Percentiles rank a stretch among this genome's conserved stretches.
phyloP scores from a whole-genome alignment of 2,113 vertebrate species.

The Cynoglossus semilaevis region DNA sequence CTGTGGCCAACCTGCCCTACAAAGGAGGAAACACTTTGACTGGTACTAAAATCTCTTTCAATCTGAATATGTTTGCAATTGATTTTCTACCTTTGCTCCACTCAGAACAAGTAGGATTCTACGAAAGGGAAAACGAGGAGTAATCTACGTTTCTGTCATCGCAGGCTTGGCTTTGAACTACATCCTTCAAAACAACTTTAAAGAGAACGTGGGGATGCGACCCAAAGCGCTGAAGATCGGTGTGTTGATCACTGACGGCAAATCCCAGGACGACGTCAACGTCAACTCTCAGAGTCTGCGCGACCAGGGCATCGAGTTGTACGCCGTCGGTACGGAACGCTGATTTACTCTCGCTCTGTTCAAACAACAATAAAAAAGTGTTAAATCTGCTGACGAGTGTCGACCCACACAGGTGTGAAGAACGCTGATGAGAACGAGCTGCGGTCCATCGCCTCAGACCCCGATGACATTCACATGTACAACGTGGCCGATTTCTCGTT shows the following conservation, averaged over 20 bases:
- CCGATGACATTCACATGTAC: conserved; percentile 90
- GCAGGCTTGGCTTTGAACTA: conserved; percentile 93
- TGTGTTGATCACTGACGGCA: conserved; percentile 95
- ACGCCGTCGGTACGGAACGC: conserved; percentile 85
- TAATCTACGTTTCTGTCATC: not conserved
- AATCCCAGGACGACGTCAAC: conserved; percentile 93
- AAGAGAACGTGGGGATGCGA: conserved; percentile 85
- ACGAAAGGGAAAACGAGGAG: not conserved
- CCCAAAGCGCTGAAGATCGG: conserved; percentile 89
- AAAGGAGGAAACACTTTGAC: conserved; percentile 98
- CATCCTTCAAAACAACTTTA: conserved; percentile 92
- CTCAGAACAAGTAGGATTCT: not conserved
- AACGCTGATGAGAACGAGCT: conserved; percentile 95
- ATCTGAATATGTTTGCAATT: not conserved
- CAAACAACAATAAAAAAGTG: not conserved
- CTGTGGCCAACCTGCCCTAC: conserved; percentile 90
- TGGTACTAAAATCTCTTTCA: conserved; percentile 69
- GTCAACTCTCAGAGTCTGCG: conserved; percentile 84
- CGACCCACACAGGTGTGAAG: conserved; percentile 85
- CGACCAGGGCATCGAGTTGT: conserved; percentile 86
- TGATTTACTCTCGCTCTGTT: not conserved
- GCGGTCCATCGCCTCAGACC: conserved; percentile 90
- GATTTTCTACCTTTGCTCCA: not conserved
- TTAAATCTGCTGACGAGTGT: not conserved
- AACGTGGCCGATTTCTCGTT: conserved; percentile 95